Evolutionary conservation across 2,113 vertebrate genomes (phyloP).

Genomic region (Eretmochelys imbricata): DNA sequence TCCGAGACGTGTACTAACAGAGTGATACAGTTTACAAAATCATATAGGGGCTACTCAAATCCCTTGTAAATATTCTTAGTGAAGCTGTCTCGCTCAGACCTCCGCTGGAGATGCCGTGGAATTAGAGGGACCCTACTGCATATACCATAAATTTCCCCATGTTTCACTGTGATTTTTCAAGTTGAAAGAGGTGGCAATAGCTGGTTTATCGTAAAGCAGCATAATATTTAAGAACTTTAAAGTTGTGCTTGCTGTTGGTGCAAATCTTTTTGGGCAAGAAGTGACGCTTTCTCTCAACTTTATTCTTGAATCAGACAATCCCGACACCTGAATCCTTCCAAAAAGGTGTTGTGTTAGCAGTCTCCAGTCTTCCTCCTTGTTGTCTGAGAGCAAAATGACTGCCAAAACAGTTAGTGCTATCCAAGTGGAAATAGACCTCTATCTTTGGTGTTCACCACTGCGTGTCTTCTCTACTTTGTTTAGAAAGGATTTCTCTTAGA

Average conservation of each 20-base stretch:
- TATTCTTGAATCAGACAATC: not conserved
- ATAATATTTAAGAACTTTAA: not conserved
- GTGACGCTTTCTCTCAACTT: not conserved
- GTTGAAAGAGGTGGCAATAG: not conserved
- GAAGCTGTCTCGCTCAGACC: not conserved
- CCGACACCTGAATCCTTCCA: accelerated
- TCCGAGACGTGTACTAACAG: not conserved
- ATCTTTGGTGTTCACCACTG: not conserved
- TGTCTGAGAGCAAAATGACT: accelerated
- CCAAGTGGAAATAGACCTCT: not conserved
- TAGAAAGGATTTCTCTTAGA: not conserved
- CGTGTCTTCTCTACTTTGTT: not conserved
- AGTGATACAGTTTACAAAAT: no score
- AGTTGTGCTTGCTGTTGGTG: not conserved
- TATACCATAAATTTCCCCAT: not conserved
- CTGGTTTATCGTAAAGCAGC: not conserved
- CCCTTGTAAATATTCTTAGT: not conserved
- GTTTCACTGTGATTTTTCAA: not conserved
- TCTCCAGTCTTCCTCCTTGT: accelerated
- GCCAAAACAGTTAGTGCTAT: accelerated
- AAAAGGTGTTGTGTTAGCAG: accelerated
- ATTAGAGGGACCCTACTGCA: not conserved
- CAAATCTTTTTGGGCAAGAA: not conserved
- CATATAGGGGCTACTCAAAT: not conserved
- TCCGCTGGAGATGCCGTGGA: not conserved